A percentile compares a stretch with the other conserved stretches of the same genome.
These are phyloP conservation scores for Bradysia coprophila DNA, from an alignment of 1,140 invertebrate species.

Conservation along the genomic window DNA sequence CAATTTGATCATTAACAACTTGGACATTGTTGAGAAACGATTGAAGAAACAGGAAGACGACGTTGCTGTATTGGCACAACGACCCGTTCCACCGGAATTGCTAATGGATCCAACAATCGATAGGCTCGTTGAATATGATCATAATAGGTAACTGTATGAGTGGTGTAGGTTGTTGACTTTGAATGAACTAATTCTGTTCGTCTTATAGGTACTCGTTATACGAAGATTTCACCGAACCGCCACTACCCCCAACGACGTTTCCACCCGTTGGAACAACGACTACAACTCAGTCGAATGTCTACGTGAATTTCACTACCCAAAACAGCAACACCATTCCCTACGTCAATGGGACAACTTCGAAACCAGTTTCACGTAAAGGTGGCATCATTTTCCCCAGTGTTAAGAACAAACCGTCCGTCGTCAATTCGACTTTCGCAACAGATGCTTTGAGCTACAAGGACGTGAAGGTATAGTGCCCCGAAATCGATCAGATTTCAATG, in stretches of 20 bases:
- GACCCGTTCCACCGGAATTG: constrained; percentile 49
- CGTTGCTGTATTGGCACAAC: constrained; percentile 33
- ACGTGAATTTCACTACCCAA: constrained; percentile 3
- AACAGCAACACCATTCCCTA: constrained; percentile 3
- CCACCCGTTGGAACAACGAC: constrained; percentile 23
- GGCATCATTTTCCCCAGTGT: constrained; percentile 78
- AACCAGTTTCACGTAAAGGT: constrained; percentile 34
- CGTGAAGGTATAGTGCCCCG: no score
- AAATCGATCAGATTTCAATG: no score
- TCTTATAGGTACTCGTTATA: constrained; percentile 13
- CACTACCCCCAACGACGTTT: constrained; percentile 15
- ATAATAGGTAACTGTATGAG: constrained; percentile 30
- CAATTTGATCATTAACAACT: constrained; percentile 71
- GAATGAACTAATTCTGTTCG: background rate
- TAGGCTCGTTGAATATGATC: constrained; percentile 53
- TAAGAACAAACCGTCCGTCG: constrained; percentile 68
- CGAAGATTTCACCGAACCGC: constrained; percentile 20
- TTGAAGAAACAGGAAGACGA: constrained; percentile 68
- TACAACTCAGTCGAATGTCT: constrained; percentile 15
- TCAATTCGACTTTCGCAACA: constrained; percentile 61
- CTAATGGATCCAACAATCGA: constrained; percentile 59
- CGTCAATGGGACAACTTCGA: constrained; percentile 7
- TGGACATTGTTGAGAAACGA: constrained; percentile 66
- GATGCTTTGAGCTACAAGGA: constrained; percentile 55
- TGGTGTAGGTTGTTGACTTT: background rate